phyloP scores from a whole-genome alignment of 2,113 vertebrate species.

The Acrocephalus arundinaceus region DNA sequence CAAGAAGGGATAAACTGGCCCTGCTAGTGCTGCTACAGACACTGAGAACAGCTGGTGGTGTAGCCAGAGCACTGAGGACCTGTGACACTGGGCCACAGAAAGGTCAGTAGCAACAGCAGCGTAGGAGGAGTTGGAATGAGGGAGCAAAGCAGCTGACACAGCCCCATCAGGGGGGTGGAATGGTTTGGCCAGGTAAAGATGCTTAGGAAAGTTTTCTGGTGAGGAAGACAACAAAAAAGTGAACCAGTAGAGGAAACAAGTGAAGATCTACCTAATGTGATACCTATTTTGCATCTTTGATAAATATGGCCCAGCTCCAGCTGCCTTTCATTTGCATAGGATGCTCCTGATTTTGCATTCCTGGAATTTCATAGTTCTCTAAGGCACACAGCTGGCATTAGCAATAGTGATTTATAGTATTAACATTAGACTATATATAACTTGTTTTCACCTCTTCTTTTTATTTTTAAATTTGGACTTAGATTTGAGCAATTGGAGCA shows the following conservation, averaged over 20 bases:
- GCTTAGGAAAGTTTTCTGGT: neutral
- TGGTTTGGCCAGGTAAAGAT: neutral
- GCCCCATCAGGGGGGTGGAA: neutral
- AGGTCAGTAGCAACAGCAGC: neutral
- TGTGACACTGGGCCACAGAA: neutral
- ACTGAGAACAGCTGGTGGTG: fast-evolving
- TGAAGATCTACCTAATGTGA: neutral
- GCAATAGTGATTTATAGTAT: neutral
- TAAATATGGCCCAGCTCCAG: neutral
- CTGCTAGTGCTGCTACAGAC: neutral
- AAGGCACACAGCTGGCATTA: neutral
- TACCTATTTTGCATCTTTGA: neutral
- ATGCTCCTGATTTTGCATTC: neutral
- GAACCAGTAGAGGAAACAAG: neutral
- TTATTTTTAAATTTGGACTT: neutral
- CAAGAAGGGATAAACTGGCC: neutral
- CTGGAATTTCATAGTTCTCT: neutral
- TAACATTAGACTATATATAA: neutral
- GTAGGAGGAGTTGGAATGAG: neutral
- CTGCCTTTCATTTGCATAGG: neutral
- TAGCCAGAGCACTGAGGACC: neutral
- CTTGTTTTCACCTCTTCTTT: neutral
- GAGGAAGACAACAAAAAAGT: neutral
- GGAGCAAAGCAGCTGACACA: neutral
- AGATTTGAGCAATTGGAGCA: neutral